Evolutionary conservation across 2,113 vertebrate species (phyloP), one percentile per base, ranked within the genome.

Genomic region (Sphyrna mokarran): DNA sequence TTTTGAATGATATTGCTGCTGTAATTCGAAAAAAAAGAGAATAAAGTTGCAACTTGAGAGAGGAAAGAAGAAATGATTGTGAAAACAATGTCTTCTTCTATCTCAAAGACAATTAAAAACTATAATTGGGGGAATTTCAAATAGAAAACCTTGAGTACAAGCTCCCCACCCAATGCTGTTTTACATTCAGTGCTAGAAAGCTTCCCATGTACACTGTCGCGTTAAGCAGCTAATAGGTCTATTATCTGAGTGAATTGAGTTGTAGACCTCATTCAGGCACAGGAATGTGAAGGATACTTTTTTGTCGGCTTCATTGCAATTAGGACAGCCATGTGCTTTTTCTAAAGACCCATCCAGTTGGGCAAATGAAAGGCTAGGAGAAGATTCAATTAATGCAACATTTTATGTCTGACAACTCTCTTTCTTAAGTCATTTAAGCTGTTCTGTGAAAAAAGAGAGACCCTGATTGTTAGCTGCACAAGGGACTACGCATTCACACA

Each of bases 1-100:
- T 98, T 98, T 99, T 90, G 99, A 99, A 97, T 99, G 99, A 98
- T 99, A 99, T 96, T 99, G 99, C 97, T 99, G 98, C 99, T 99
- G 97, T 86, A 96, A 96, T 97, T 96, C 69, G 58, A 96, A 43
- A 54, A 48, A 54, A 33, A 72, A 61, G n/a, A 90, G 48, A 91
- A 91, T 11, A 66, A 87, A 43, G 40, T 90, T 95, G 10, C 37
- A 87, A 69, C 26, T 95, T 83, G 13, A 72, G 16, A 40, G 78
- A 29, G 89, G 37, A 95, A 80, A 90, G 16, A 94, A 61, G 40
- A 54, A 68, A 40, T 2, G 87, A 37, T 54, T 33, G 43, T 91
- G 69, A 96, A 80, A 95, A 95, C 94, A 95, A 72, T 95, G 94
- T 33, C 97, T 96, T 96, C 97, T 91, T 96, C 94, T 89, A 97